A percentile compares a stretch with the other conserved stretches of the same genome.
Conservation (phyloP, 2,113 vertebrate species). For the Tychaedon coryphoeus region DNA sequence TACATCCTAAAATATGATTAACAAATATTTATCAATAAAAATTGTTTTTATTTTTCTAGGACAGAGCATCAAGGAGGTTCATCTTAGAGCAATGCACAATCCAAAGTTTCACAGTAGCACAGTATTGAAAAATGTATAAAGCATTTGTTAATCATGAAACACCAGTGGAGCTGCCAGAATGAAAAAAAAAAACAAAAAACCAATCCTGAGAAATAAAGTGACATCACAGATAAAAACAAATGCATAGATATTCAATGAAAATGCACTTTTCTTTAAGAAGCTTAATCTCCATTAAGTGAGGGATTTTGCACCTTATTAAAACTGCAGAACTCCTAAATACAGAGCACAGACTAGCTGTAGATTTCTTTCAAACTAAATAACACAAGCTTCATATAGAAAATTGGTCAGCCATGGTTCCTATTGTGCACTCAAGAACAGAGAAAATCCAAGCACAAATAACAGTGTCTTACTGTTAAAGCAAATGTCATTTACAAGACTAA, state of each 20-base stretch:
- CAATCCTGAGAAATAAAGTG: background rate
- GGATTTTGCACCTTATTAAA: background rate
- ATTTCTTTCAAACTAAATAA: background rate
- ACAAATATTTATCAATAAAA: slow-evolving; percentile 18
- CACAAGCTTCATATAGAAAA: background rate
- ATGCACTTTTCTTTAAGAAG: background rate
- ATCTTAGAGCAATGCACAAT: background rate
- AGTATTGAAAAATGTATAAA: background rate
- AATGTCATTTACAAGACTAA: background rate
- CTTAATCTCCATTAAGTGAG: background rate
- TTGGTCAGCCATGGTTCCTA: background rate
- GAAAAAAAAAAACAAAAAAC: background rate
- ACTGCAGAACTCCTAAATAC: background rate
- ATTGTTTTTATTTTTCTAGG: background rate
- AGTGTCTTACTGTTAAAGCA: background rate
- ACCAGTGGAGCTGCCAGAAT: background rate
- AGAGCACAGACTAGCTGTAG: background rate
- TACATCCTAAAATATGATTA: background rate
- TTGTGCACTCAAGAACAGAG: background rate
- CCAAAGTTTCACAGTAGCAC: background rate
- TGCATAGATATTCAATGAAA: background rate
- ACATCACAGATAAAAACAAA: slow-evolving; percentile 17
- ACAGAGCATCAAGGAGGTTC: background rate
- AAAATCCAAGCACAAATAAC: background rate
- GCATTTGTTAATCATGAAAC: background rate